Base-by-base conservation (phyloP, 2,113 vertebrate species). In the Motacilla tschutschensis region DNA sequence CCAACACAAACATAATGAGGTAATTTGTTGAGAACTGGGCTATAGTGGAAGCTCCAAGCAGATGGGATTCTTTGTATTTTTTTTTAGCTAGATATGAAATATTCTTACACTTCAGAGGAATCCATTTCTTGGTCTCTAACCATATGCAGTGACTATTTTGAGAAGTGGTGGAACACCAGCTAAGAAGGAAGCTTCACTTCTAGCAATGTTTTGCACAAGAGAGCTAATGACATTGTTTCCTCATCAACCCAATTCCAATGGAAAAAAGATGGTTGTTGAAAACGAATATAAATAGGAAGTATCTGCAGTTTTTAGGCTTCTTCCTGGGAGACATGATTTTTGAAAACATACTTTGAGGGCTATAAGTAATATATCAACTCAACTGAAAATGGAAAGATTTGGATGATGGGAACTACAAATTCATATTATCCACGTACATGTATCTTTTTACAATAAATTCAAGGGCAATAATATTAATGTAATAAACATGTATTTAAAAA, bases 1-100 rank as follows among this genome's bases (percentile, higher is more conserved):
- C 81, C 62, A 63, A 35, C 58, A 83, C 66, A 91, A 89, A 69
- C 51, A 59, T 80, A 81, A 88, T 73, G 70, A 86, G 67, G 47
- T 54, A 69, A 65, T 81, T 88, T 91, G 38, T 58, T 72, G 46
- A 83, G 63, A 89, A 62, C 0, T 3, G 1, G 25, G 14, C 22
- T 86, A 33, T 10, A 78, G 66, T 0, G 0, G 80, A 88, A 85
- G 58, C 14, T 81, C 24, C 43, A 78, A 88, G 38, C 58, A 91
- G 41, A 78, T 53, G 54, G 24, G 8, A 31, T 8, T 44, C 54
- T 51, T 36, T 36, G 33, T 33, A 33, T 41, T 62, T 44, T 31
- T 71, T 69, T 71, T 29, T 0, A 64, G 87, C 41, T 86, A 69
- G 38, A 58, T 91, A 21, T 53, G 48, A 92, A 85, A 89, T 81